Percentiles rank a stretch among this genome's conserved stretches.
phyloP scores from a whole-genome alignment of 1,140 invertebrate species.

The Bombus haemorrhoidalis region DNA sequence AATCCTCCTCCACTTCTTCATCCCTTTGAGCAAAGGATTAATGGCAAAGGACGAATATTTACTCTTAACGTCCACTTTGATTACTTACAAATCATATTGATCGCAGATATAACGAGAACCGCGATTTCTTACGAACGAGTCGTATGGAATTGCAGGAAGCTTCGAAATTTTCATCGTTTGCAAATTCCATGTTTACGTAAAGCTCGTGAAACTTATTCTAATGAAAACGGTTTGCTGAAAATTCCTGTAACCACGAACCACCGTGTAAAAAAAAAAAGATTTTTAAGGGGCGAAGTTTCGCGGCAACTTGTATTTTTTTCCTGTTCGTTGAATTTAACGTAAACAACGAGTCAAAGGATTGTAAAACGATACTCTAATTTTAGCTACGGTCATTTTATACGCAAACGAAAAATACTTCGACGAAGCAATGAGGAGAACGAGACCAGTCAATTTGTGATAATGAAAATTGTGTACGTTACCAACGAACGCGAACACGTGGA shows the following conservation, averaged over 20 bases:
- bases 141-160: too few species aligned
- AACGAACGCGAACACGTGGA: background rate
- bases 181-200: background rate
- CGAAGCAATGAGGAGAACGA: too few species aligned
- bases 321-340: background rate
- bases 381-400: too few species aligned
- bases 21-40: conserved; percentile 46
- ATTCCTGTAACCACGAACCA: background rate
- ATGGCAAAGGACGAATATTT: conserved; percentile 25
- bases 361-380: background rate
- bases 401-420: too few species aligned
- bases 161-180: too few species aligned
- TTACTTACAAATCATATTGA: background rate
- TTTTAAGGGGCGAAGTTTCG: background rate
- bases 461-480: background rate
- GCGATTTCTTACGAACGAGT: background rate
- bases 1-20: conserved; percentile 42
- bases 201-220: background rate
- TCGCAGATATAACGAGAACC: too few species aligned
- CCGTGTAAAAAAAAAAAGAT: background rate
- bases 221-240: background rate
- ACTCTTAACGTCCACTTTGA: conserved; percentile 1
- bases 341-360: background rate
- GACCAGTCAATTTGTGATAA: too few species aligned
- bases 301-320: background rate